These are phyloP conservation scores for Melanotaenia duboulayi DNA, from an alignment of 2,113 vertebrate species.

Conservation along the genomic window DNA sequence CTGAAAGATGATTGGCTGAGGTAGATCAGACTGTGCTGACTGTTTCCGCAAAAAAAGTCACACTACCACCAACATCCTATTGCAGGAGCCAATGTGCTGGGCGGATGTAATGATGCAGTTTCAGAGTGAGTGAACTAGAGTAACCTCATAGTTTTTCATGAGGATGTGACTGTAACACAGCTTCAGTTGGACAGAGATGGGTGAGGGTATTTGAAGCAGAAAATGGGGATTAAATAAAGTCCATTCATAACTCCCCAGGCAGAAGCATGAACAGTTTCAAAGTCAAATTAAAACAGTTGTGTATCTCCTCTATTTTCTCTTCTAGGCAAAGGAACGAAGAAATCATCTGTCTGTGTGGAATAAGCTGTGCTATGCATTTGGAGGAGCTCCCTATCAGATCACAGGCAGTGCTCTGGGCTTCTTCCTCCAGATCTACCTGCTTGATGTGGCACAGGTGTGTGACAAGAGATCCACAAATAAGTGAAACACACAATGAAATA, in stretches of 20 bases:
- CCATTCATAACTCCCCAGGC: neutral
- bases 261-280: neutral
- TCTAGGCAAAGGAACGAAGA: constrained; percentile 56
- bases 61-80: constrained; percentile 61
- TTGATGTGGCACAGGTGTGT: constrained; percentile 92
- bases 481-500: neutral
- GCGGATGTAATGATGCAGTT: constrained; percentile 17
- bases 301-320: constrained; percentile 14
- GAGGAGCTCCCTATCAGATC: constrained; percentile 94
- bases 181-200: neutral
- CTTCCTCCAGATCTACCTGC: constrained; percentile 94
- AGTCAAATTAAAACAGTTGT: neutral
- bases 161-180: neutral
- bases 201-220: constrained; percentile 1
- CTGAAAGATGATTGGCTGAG: constrained; percentile 14
- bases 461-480: neutral
- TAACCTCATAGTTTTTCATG: constrained; percentile 42
- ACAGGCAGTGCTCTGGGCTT: constrained; percentile 92
- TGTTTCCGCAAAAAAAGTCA: constrained; percentile 33
- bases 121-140: constrained; percentile 54
- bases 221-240: constrained; percentile 1
- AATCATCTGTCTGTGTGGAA: constrained; percentile 86
- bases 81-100: constrained; percentile 60
- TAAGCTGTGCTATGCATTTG: constrained; percentile 92
- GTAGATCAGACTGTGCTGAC: constrained; percentile 8